phyloP scores from a whole-genome alignment of 2,113 vertebrate species.

The Pteruthius melanotis region DNA sequence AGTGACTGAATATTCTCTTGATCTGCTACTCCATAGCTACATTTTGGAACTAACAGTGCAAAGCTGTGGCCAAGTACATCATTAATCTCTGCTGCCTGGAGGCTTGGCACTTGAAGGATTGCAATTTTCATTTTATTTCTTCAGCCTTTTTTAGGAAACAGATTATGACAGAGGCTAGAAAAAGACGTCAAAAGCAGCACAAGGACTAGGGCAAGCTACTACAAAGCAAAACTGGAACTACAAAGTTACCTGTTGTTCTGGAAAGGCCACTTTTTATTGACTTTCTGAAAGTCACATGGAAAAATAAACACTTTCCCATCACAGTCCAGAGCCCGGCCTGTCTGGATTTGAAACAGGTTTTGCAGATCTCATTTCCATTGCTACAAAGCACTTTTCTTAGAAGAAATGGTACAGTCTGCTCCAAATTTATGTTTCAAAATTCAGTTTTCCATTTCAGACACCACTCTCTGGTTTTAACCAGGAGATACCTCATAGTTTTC shows the following conservation, averaged over 20 bases:
- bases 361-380: background rate
- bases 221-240: background rate
- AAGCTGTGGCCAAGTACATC: background rate
- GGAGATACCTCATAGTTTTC: background rate
- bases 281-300: background rate
- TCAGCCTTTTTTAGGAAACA: background rate
- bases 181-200: background rate
- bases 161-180: background rate
- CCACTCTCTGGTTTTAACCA: background rate
- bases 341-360: background rate
- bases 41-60: background rate
- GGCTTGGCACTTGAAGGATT: background rate
- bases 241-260: constrained; percentile 23
- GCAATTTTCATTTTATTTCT: background rate
- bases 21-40: background rate
- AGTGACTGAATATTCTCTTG: background rate
- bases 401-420: background rate
- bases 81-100: background rate
- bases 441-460: background rate
- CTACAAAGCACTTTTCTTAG: background rate
- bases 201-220: background rate
- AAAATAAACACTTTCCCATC: constrained; percentile 1
- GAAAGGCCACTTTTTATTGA: background rate
- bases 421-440: background rate
- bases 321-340: background rate